phyloP scores from a whole-genome alignment of 2,113 vertebrate species.

The Passer domesticus region DNA sequence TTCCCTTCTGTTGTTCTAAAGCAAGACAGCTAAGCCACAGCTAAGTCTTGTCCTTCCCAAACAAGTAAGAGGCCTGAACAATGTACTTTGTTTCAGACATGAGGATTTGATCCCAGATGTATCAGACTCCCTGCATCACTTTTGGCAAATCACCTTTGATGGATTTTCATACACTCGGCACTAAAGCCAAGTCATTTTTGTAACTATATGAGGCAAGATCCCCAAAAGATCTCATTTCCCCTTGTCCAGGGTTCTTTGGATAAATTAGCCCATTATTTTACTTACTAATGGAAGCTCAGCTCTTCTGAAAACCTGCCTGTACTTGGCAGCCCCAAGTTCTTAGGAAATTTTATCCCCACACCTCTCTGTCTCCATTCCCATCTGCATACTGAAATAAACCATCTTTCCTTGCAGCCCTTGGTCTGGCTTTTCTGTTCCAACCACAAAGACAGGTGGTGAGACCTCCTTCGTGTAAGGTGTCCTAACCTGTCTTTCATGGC shows the following conservation, averaged over 20 bases:
- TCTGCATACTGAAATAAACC: neutral
- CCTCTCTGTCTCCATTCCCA: neutral
- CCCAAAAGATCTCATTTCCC: conserved; percentile 21
- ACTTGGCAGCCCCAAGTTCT: neutral
- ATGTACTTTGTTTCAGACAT: neutral
- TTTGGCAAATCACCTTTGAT: conserved; percentile 4
- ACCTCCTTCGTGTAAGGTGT: neutral
- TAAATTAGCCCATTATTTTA: conserved; percentile 20
- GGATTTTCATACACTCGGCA: conserved; percentile 4
- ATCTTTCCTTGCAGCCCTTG: neutral
- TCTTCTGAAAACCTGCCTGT: neutral
- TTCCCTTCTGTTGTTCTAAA: neutral
- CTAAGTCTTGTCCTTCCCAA: neutral
- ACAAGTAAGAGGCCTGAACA: neutral
- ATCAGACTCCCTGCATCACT: neutral
- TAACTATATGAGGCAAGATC: conserved; percentile 30
- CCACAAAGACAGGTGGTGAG: neutral
- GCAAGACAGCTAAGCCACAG: neutral
- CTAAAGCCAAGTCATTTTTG: neutral
- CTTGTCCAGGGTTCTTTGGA: neutral
- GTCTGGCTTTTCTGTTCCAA: neutral
- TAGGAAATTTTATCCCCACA: neutral
- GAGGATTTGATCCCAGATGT: neutral
- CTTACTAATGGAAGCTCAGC: neutral
- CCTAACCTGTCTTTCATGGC: neutral